Percentiles rank a stretch among this genome's conserved stretches.
Conservation (phyloP, 1,140 invertebrate species). For the Phortica variegata region DNA sequence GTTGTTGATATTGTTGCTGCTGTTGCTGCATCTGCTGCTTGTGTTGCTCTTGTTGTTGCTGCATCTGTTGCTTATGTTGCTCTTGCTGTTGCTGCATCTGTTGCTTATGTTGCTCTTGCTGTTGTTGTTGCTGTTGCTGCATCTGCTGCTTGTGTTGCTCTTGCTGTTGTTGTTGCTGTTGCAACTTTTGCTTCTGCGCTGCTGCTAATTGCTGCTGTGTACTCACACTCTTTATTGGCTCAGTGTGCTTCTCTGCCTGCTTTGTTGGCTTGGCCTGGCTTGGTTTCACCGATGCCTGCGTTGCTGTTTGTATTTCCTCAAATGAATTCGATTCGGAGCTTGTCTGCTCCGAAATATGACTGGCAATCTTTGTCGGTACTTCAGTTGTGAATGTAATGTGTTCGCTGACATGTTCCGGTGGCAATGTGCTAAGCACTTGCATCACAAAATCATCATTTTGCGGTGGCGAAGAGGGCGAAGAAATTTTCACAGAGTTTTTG, state of each 20-base stretch:
- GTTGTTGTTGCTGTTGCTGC: neutral
- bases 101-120: no score
- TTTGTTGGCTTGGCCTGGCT: conserved; percentile 8
- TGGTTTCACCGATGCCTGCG: conserved; percentile 22
- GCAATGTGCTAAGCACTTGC: conserved; percentile 39
- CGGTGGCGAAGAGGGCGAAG: conserved; percentile 32
- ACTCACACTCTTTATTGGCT: neutral
- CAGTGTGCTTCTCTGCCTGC: conserved; percentile 5
- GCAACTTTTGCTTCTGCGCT: no score
- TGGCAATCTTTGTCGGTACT: conserved; percentile 42
- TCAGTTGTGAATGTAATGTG: conserved; percentile 44
- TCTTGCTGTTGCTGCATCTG: neutral
- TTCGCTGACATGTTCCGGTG: conserved; percentile 34
- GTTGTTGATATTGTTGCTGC: no score
- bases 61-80: no score
- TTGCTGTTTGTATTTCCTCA: conserved; percentile 28
- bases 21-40: no score
- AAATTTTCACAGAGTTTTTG: conserved; percentile 43
- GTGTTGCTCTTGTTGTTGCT: neutral
- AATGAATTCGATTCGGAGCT: conserved; percentile 50
- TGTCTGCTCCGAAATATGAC: conserved; percentile 24
- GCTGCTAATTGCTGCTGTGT: no score
- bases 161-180: conserved; percentile 1
- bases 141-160: no score
- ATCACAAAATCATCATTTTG: conserved; percentile 49